phyloP scores from a whole-genome alignment of 2,797 vertebrate species.

The Heteromormyrus szaboi region DNA sequence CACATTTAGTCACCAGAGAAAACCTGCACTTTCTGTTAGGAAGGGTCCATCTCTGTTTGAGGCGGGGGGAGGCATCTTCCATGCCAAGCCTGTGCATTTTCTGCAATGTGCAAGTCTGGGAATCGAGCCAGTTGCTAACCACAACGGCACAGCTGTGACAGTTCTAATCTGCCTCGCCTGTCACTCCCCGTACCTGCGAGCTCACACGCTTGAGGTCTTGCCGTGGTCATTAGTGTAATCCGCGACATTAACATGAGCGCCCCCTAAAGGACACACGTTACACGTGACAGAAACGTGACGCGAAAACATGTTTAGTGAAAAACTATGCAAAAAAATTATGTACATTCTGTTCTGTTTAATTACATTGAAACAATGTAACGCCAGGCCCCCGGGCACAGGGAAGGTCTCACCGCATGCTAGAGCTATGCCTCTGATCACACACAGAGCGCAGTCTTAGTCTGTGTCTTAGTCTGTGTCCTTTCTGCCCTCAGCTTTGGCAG shows the following conservation, averaged over 20 bases:
- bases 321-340: background rate
- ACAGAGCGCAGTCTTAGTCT: background rate
- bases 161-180: conserved; percentile 22
- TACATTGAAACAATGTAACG: background rate
- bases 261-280: background rate
- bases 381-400: background rate
- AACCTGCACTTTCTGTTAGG: conserved; percentile 27
- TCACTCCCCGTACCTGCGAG: conserved; percentile 12
- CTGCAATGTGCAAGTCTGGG: conserved; percentile 33
- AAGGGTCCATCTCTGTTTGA: conserved; percentile 25
- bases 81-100: conserved; percentile 32
- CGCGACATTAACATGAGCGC: background rate
- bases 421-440: background rate
- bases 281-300: background rate
- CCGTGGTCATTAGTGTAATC: background rate
- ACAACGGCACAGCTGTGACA: conserved; percentile 36
- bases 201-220: no score
- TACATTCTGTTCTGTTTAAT: background rate
- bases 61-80: background rate
- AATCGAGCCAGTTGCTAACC: conserved; percentile 31
- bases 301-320: background rate
- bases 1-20: conserved; percentile 20
- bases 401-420: background rate
- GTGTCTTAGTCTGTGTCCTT: background rate
- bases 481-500: background rate